Conservation (phyloP, 2,888 invertebrate genomes). For the Spialia ferax region DNA sequence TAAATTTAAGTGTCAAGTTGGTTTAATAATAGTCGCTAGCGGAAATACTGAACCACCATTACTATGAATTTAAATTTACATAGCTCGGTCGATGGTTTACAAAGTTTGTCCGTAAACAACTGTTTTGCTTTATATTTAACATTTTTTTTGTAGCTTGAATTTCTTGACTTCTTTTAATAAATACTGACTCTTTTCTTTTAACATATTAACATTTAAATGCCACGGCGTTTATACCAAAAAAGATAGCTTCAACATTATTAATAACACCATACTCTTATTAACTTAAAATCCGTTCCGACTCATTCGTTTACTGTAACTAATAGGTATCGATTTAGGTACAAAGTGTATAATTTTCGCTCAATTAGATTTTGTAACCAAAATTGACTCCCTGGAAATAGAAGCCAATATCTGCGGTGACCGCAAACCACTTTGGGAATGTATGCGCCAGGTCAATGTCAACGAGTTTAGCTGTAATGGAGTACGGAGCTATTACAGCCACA, state of each 20-base stretch:
- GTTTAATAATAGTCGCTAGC: not conserved
- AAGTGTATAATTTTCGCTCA: too few species aligned
- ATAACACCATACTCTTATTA: too few species aligned
- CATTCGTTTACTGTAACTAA: too few species aligned
- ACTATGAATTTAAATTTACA: slow-evolving; percentile 8
- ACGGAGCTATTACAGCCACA: slow-evolving; percentile 18
- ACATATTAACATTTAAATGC: too few species aligned
- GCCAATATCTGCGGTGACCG: not conserved
- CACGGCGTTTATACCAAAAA: too few species aligned
- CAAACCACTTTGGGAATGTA: not conserved
- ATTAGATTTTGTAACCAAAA: not conserved
- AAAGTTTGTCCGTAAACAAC: not conserved
- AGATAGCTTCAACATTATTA: too few species aligned
- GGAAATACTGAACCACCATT: not conserved
- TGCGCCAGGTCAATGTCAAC: not conserved
- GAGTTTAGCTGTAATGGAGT: slow-evolving; percentile 1
- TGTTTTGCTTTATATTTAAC: not conserved
- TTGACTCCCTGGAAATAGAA: not conserved
- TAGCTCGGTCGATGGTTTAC: not conserved
- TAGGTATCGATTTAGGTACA: too few species aligned
- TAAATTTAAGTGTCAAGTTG: slow-evolving; percentile 3
- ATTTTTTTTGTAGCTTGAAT: not conserved
- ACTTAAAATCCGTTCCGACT: too few species aligned
- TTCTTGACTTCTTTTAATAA: too few species aligned
- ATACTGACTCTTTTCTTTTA: too few species aligned